Evolutionary conservation across 35 echinoderm and acorn worm species (phyloP).

Genomic region (Ophiothrix spiculata): DNA sequence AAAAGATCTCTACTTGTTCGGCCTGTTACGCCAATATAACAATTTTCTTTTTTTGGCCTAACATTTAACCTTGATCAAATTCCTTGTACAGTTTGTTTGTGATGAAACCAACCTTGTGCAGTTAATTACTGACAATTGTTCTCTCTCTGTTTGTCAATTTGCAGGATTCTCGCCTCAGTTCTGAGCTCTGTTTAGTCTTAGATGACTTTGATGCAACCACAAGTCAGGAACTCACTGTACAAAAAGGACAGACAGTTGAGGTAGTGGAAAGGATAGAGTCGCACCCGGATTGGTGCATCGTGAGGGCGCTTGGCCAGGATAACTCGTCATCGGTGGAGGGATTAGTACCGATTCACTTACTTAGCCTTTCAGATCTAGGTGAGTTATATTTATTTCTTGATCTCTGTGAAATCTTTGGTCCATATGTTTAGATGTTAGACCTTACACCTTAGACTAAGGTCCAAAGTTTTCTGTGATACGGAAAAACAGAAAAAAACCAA

Average conservation of each 20-base stretch:
- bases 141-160: neutral
- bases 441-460: neutral
- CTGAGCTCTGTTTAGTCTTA: constrained; percentile 67
- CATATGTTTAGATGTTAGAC: neutral
- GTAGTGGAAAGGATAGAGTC: constrained; percentile 48
- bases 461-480: no score
- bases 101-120: no score
- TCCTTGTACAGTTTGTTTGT: no score
- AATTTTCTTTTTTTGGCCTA: no score
- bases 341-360: constrained; percentile 51
- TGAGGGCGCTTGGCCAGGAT: constrained; percentile 50
- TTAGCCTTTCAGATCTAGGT: neutral
- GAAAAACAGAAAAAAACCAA: no score
- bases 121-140: no score
- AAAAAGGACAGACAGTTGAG: constrained; percentile 80
- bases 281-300: constrained; percentile 66
- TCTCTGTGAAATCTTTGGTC: neutral
- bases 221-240: constrained; percentile 53
- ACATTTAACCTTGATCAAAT: no score
- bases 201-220: constrained; percentile 72
- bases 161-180: constrained; percentile 70
- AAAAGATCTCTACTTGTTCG: no score
- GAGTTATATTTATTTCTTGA: neutral
- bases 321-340: constrained; percentile 39
- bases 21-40: no score